A percentile compares a stretch with the other conserved stretches of the same genome.
Conservation (phyloP, 2,797 vertebrate genomes). For the Ptychobarbus kaznakovi region DNA sequence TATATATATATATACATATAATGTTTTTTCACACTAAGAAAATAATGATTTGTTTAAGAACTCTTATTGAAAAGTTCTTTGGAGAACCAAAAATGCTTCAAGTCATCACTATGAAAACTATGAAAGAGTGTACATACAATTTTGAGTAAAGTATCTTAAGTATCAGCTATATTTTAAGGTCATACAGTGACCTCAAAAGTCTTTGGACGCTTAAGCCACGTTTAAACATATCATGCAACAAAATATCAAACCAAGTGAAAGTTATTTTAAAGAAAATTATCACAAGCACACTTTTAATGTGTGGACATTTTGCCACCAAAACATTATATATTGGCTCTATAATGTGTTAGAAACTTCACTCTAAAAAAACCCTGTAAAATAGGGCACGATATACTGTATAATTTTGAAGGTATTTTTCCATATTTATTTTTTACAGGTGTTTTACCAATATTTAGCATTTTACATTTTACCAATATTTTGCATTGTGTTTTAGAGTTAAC, state of each 20-base stretch:
- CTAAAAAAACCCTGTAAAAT: too few species aligned
- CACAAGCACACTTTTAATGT: not conserved
- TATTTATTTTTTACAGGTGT: too few species aligned
- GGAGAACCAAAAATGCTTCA: not conserved
- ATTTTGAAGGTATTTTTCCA: too few species aligned
- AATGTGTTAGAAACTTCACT: not conserved
- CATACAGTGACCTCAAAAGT: too few species aligned
- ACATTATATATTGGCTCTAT: not conserved
- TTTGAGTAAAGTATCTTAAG: not conserved
- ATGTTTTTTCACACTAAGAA: not conserved
- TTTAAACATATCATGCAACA: not conserved
- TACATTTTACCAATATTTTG: too few species aligned
- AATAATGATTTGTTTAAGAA: not conserved
- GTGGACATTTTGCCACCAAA: not conserved
- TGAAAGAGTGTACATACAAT: not conserved
- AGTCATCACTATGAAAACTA: not conserved
- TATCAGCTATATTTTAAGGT: not conserved
- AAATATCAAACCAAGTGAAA: not conserved
- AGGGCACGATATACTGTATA: too few species aligned
- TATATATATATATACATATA: too few species aligned
- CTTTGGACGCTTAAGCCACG: not conserved
- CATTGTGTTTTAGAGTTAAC: too few species aligned
- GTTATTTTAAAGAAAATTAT: not conserved
- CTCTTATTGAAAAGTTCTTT: not conserved
- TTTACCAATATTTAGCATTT: too few species aligned